Evolutionary conservation across 2,888 invertebrate genomes (phyloP).

Genomic region (Dione vanillae): DNA sequence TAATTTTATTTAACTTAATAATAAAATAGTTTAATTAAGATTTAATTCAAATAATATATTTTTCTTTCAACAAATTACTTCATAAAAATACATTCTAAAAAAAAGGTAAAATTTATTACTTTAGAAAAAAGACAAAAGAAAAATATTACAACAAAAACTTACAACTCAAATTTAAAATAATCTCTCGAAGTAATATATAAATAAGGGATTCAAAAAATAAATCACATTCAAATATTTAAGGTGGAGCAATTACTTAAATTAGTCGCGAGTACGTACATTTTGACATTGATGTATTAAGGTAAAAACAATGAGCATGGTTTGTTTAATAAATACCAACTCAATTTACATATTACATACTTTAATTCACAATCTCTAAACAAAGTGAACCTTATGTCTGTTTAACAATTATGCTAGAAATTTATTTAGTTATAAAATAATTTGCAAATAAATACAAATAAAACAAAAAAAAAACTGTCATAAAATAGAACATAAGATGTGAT

Average conservation of each 20-base stretch:
- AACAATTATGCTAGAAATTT: conserved; percentile 1
- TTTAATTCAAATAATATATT: too few species aligned
- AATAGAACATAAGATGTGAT: too few species aligned
- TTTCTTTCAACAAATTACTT: too few species aligned
- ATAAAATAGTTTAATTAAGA: too few species aligned
- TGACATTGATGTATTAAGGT: conserved; percentile 49
- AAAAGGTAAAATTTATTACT: too few species aligned
- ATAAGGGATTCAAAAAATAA: conserved; percentile 8
- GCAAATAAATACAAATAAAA: neutral
- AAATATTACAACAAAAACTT: neutral
- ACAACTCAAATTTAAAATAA: neutral
- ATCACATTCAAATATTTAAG: conserved; percentile 10
- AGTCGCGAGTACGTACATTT: conserved; percentile 21
- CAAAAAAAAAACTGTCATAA: too few species aligned
- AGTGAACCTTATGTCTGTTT: neutral
- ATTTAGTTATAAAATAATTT: neutral
- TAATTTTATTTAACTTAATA: too few species aligned
- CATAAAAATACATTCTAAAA: too few species aligned
- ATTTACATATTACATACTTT: neutral
- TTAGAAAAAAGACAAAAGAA: neutral
- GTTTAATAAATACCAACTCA: conserved; percentile 10
- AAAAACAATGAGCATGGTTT: conserved; percentile 10
- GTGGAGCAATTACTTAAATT: conserved; percentile 9
- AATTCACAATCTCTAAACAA: neutral
- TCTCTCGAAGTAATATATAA: neutral